phyloP scores from a whole-genome alignment of 2,113 vertebrate genomes.

The Eurystomus gularis region DNA sequence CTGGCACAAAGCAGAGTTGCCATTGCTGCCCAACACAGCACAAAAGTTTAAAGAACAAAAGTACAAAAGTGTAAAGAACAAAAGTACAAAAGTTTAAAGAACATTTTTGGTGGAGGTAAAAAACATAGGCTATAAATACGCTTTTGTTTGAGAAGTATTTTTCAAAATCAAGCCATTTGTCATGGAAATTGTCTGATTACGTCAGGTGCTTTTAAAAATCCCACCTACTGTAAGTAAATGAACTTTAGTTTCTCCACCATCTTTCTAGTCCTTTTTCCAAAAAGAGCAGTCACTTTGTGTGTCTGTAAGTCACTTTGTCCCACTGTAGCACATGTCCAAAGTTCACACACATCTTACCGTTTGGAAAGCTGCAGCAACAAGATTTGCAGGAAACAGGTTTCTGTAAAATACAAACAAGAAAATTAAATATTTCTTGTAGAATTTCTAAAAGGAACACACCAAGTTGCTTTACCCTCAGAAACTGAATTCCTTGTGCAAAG shows the following conservation, averaged over 20 bases:
- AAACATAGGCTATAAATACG: background rate
- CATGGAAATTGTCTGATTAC: background rate
- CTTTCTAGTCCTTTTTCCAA: background rate
- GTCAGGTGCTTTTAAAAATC: background rate
- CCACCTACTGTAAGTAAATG: background rate
- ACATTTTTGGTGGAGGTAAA: no score
- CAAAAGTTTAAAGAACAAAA: background rate
- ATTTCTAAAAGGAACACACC: accelerated
- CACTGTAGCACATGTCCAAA: background rate
- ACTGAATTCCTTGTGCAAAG: background rate
- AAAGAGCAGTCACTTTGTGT: background rate
- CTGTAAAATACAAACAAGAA: slow-evolving; percentile 73
- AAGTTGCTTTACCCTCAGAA: background rate
- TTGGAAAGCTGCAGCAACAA: slow-evolving; percentile 89
- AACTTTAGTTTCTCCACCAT: background rate
- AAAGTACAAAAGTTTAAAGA: background rate
- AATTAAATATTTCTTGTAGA: background rate
- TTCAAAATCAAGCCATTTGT: background rate
- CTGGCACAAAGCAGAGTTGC: background rate
- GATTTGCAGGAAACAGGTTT: slow-evolving; percentile 94
- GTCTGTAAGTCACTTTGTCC: no score
- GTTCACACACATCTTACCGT: slow-evolving; percentile 81
- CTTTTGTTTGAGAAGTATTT: background rate
- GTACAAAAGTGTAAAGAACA: no score
- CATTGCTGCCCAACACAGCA: background rate